These are phyloP conservation scores for Cheirogaleus major DNA, from an alignment of 2,797 vertebrate species.

Conservation along the genomic window DNA sequence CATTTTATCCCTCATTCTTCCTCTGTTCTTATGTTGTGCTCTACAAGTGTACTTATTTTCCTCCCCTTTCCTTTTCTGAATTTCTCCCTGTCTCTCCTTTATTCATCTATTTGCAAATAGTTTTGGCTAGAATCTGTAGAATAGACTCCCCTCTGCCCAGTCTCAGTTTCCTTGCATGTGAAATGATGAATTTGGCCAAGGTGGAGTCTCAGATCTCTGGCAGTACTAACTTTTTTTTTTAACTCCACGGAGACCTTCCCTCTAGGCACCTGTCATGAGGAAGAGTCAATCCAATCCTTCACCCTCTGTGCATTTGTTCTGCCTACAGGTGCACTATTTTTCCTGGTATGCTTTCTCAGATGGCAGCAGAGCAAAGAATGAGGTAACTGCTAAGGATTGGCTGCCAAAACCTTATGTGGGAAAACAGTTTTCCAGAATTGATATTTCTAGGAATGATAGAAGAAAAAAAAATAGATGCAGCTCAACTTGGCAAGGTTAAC, in stretches of 20 bases:
- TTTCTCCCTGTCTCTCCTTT: background rate
- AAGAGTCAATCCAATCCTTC: background rate
- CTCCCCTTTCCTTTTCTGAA: background rate
- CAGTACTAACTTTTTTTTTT: background rate
- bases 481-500: slow-evolving; percentile 72
- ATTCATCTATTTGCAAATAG: background rate
- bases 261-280: background rate
- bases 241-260: background rate
- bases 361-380: slow-evolving; percentile 69
- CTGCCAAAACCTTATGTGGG: slow-evolving; percentile 76
- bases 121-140: background rate
- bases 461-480: slow-evolving; percentile 62
- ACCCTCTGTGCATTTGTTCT: background rate
- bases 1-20: background rate
- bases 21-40: background rate
- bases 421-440: slow-evolving; percentile 80
- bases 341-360: slow-evolving; percentile 60
- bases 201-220: slow-evolving; percentile 4
- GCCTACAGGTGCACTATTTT: slow-evolving; percentile 62
- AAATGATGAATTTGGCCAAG: background rate
- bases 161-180: background rate
- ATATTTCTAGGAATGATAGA: slow-evolving; percentile 81
- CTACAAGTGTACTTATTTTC: background rate
- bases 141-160: background rate
- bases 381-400: slow-evolving; percentile 71